Percentiles rank a stretch among this genome's conserved stretches.
Conservation (phyloP, 2,113 vertebrate genomes). For the Bos indicus region DNA sequence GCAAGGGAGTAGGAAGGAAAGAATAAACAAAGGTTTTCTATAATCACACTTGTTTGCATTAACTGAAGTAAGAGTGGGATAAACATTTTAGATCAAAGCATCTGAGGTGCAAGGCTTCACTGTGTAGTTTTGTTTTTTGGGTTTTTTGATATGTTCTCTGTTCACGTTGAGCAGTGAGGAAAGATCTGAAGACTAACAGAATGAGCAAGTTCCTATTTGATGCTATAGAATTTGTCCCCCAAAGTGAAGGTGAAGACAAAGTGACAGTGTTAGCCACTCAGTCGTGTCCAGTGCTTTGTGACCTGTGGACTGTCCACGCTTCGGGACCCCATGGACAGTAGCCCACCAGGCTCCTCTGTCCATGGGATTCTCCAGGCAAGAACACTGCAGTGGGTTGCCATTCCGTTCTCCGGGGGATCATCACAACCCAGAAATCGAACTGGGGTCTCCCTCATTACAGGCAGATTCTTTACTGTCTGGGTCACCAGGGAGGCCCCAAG, state of each 20-base stretch:
- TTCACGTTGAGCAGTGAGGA: background rate
- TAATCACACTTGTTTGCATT: background rate
- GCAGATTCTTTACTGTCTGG: background rate
- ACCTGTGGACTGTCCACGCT: background rate
- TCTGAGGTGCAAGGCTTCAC: background rate
- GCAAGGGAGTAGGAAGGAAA: background rate
- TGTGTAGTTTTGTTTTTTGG: background rate
- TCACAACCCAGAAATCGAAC: fast-evolving
- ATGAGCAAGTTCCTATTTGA: background rate
- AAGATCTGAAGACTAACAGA: background rate
- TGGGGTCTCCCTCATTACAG: background rate
- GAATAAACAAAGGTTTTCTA: background rate
- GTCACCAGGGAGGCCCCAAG: background rate
- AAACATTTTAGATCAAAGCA: background rate
- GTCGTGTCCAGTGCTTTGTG: background rate
- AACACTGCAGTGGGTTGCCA: background rate
- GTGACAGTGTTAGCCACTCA: fast-evolving
- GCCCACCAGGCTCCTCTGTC: background rate
- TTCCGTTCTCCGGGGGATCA: background rate
- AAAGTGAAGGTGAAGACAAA: background rate
- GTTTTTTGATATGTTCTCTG: background rate
- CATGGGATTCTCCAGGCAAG: background rate
- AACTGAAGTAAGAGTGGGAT: background rate
- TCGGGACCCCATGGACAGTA: background rate
- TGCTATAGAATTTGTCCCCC: background rate